Evolutionary conservation across 2,888 invertebrate genomes (phyloP).

Genomic region (Agrochola lota): DNA sequence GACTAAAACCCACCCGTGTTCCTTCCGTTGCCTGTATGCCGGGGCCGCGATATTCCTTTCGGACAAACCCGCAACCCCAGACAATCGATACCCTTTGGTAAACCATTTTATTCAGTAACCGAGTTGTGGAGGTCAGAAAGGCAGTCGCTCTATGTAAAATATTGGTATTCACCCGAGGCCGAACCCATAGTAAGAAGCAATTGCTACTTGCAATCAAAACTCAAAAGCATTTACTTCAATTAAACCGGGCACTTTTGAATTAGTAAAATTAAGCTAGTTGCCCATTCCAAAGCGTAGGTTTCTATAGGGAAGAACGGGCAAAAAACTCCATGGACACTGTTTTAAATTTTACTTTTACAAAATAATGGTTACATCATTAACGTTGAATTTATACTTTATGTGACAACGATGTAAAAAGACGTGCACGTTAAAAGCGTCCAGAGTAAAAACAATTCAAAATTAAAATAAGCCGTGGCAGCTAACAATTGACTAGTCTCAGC

Average conservation of each 20-base stretch:
- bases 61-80: too few species aligned
- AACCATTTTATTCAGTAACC: too few species aligned
- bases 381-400: background rate
- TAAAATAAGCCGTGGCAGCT: background rate
- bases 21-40: too few species aligned
- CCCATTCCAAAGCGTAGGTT: background rate
- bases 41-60: too few species aligned
- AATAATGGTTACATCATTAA: background rate
- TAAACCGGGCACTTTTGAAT: background rate
- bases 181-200: too few species aligned
- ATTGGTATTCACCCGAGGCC: background rate
- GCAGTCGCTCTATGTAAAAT: background rate
- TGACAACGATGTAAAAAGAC: background rate
- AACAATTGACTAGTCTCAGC: background rate
- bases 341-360: background rate
- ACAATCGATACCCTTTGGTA: too few species aligned
- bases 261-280: background rate
- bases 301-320: background rate
- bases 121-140: background rate
- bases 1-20: too few species aligned
- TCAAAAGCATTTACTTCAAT: background rate
- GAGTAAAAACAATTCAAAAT: too few species aligned
- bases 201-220: too few species aligned
- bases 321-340: background rate
- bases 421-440: background rate